These are phyloP conservation scores for Mesaphorura yosii DNA, from an alignment of 1,140 invertebrate genomes.

Conservation along the genomic window DNA sequence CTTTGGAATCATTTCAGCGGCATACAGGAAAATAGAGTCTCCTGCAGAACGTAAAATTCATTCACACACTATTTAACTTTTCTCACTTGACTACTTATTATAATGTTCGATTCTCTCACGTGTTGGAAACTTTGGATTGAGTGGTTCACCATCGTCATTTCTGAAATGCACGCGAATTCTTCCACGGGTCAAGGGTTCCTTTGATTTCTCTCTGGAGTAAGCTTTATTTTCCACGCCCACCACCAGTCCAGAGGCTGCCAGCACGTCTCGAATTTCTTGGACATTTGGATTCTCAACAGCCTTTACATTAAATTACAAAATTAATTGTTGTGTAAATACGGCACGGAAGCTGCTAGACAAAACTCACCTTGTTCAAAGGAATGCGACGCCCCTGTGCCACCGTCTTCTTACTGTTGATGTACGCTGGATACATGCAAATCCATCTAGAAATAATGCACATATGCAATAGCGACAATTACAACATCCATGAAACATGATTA, in stretches of 20 bases:
- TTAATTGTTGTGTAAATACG: background rate
- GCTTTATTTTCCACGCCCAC: slow-evolving; percentile 89
- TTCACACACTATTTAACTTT: background rate
- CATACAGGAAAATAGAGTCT: slow-evolving; percentile 60
- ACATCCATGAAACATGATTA: background rate
- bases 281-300: slow-evolving; percentile 89
- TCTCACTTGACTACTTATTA: background rate
- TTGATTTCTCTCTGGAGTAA: slow-evolving; percentile 80
- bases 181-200: slow-evolving; percentile 69
- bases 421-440: slow-evolving; percentile 93
- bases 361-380: slow-evolving; percentile 55
- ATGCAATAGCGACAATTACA: slow-evolving; percentile 1
- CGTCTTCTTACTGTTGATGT: slow-evolving; percentile 88
- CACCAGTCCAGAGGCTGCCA: slow-evolving; percentile 64
- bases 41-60: slow-evolving; percentile 41
- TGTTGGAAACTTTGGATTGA: slow-evolving; percentile 59
- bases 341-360: too few relatives aligned
- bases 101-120: too few relatives aligned
- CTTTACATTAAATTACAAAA: slow-evolving; percentile 34
- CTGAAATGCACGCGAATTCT: slow-evolving; percentile 82
- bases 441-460: slow-evolving; percentile 52
- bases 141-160: slow-evolving; percentile 74
- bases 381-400: slow-evolving; percentile 73
- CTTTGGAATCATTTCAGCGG: slow-evolving; percentile 81
- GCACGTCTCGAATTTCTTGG: slow-evolving; percentile 85